Conservation (phyloP, 2,113 vertebrate genomes). For the Leuciscus idus region DNA sequence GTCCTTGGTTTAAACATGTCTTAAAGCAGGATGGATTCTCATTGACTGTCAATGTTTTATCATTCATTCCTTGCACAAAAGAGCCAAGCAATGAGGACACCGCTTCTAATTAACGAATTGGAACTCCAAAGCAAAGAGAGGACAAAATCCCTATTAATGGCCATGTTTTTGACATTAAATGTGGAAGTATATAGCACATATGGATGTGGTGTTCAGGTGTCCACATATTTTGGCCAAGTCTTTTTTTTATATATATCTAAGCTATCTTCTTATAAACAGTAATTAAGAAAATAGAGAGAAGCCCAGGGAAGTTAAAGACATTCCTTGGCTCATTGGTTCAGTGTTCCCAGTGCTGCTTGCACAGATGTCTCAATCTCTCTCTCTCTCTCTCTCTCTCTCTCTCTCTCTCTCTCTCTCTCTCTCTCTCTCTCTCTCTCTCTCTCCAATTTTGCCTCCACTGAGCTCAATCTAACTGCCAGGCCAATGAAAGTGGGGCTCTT, state of each 20-base stretch:
- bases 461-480: background rate
- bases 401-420: too few relatives aligned
- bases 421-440: too few relatives aligned
- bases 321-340: conserved; percentile 27
- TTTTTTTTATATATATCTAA: background rate
- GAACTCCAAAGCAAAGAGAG: background rate
- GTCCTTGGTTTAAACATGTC: too few relatives aligned
- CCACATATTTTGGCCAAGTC: background rate
- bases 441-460: background rate
- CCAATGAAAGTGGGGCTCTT: background rate
- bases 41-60: too few relatives aligned
- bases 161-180: background rate
- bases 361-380: conserved; percentile 36
- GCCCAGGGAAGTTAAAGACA: conserved; percentile 30
- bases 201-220: background rate
- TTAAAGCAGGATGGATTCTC: too few relatives aligned
- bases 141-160: background rate
- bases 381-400: background rate
- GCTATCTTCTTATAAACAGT: background rate
- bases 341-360: conserved; percentile 32
- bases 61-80: background rate
- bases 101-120: background rate
- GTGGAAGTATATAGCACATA: background rate
- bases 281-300: background rate
- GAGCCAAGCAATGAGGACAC: too few relatives aligned